Conservation (phyloP, 2,113 vertebrate species). For the Rhinopomastus cyanomelas region DNA sequence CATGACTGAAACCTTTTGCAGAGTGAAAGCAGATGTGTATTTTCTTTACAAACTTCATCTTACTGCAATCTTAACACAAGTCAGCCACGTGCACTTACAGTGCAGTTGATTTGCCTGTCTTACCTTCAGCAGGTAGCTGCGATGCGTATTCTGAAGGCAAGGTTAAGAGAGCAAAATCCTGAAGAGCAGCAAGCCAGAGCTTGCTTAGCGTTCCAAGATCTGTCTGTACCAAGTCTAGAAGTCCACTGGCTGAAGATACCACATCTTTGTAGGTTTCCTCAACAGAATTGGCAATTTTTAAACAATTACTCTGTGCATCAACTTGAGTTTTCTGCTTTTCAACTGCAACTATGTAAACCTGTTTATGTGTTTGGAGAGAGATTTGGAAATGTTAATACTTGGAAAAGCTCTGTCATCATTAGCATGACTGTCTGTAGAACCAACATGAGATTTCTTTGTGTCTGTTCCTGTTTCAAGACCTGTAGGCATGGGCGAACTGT, state of each 20-base stretch:
- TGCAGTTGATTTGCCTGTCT: slow-evolving; percentile 15
- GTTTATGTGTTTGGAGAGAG: slow-evolving; percentile 38
- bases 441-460: not conserved
- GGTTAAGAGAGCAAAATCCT: slow-evolving; percentile 88
- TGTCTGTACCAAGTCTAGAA: slow-evolving; percentile 84
- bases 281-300: slow-evolving; percentile 25
- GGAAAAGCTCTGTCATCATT: not conserved
- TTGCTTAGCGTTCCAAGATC: slow-evolving; percentile 86
- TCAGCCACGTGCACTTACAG: not conserved
- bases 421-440: not conserved
- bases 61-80: not conserved
- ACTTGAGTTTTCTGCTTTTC: slow-evolving; percentile 77
- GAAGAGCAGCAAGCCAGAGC: slow-evolving; percentile 90
- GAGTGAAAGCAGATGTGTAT: not conserved
- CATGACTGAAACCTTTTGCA: not conserved
- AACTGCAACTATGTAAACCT: slow-evolving; percentile 92
- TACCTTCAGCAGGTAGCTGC: slow-evolving; percentile 85
- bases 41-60: not conserved
- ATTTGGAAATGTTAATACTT: not conserved
- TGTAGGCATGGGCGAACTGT: not conserved
- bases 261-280: slow-evolving; percentile 59
- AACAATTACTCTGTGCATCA: slow-evolving; percentile 32
- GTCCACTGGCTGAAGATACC: slow-evolving; percentile 55
- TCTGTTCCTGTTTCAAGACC: not conserved
- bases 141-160: slow-evolving; percentile 81